Evolutionary conservation across 1,140 invertebrate species (phyloP), one percentile per base, ranked within the genome.

Genomic region (Colletes latitarsis): DNA sequence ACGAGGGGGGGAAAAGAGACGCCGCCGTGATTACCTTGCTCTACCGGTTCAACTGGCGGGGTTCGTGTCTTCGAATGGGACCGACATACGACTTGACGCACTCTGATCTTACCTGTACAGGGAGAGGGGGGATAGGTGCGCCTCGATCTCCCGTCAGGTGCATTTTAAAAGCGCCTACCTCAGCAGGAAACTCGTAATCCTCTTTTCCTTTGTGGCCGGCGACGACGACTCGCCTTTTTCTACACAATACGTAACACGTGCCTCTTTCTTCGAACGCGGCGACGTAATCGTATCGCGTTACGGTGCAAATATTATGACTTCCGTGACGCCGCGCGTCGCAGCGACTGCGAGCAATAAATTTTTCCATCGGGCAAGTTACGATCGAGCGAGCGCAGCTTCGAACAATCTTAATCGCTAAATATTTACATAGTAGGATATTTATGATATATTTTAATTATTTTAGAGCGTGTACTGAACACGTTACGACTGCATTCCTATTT

Each of bases 11-110:
- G 19, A 10, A 71, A 41, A 81, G 74, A 60, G 57, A 64, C 63
- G 43, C 52, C 77, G 82, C 62, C 30, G 46, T 76, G 63, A 81
- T 85, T 81, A 77, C 63, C 82, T 81, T 73, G 72, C 70, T 63
- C 67, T 68, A 81, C 82, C 84, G 82, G 82, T 83, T 69, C 62
- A 30, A 69, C 43, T 30, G 19, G 49, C 43, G 41, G 30, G 58
- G 77, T 60, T 63, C 6, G 64, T 60, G 58, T 58, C 60, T 74
- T 68, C 30, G 46, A 75, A 68, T 75, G 43, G 39, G 39, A 14
- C 69, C 67, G 55, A 74, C 55, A 53, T 63, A 46, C 17, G 39
- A 72, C 60, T 74, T 67, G 64, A 77, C 67, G 43, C 77, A 75
- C 6, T 53, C 41, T 74, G 52, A 67, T 67, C 77, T 73, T 6